A percentile compares a stretch with the other conserved stretches of the same genome.
Evolutionary conservation across 2,797 vertebrate genomes (phyloP).

Genomic region (Spatula clypeata): DNA sequence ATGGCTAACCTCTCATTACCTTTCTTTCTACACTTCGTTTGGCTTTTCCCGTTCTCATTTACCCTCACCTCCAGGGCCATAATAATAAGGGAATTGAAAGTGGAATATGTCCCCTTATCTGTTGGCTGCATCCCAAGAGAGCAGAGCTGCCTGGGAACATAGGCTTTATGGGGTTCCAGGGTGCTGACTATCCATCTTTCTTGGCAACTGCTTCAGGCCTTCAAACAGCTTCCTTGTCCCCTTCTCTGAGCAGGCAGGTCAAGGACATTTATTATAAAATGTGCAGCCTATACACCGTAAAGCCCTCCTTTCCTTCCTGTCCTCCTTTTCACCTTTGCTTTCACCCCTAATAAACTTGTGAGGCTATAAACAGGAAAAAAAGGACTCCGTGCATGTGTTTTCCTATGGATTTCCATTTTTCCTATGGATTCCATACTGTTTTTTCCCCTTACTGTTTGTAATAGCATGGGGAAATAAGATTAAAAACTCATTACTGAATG

Average conservation of each 20-base stretch:
- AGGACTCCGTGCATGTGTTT: neutral
- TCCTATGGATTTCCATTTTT: conserved; percentile 27
- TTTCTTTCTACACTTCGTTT: neutral
- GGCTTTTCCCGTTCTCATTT: neutral
- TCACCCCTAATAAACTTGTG: neutral
- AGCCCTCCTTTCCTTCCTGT: neutral
- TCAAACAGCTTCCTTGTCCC: neutral
- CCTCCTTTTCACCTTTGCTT: neutral
- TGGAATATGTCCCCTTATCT: neutral
- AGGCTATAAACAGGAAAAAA: neutral
- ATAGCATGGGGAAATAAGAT: conserved; percentile 81
- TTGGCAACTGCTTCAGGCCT: neutral
- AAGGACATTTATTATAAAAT: neutral
- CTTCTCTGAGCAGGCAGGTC: neutral
- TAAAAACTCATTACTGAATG: conserved; percentile 76
- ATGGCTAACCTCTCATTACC: neutral
- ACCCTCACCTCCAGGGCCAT: neutral
- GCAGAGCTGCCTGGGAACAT: neutral
- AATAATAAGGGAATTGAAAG: neutral
- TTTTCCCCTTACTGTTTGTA: conserved; percentile 65
- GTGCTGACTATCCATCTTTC: neutral
- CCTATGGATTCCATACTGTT: conserved; percentile 50
- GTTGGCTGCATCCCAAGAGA: conserved; percentile 20
- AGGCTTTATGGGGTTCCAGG: neutral
- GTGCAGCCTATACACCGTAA: neutral